phyloP scores from a whole-genome alignment of 2,113 vertebrate species.

The Paralichthys olivaceus region DNA sequence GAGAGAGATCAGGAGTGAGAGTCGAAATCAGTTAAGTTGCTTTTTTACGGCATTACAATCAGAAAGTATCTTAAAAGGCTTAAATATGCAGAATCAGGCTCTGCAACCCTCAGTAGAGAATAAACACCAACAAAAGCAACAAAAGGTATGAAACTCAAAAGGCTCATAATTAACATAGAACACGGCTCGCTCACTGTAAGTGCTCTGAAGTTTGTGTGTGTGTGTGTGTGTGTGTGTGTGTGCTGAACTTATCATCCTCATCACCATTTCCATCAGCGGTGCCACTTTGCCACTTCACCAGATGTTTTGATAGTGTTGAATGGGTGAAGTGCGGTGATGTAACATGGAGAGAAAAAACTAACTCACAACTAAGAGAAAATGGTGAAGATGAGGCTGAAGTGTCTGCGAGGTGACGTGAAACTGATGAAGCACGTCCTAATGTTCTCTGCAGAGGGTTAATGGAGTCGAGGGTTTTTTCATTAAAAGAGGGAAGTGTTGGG shows the following conservation, averaged over 20 bases:
- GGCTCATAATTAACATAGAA: slow-evolving; percentile 30
- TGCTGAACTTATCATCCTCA: slow-evolving; percentile 7
- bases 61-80: not conserved
- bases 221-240: not conserved
- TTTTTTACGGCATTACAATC: not conserved
- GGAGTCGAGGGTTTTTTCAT: no score
- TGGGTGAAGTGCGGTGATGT: slow-evolving; percentile 37
- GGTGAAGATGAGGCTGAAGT: no score
- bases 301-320: slow-evolving; percentile 19
- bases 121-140: slow-evolving; percentile 23
- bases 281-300: slow-evolving; percentile 33
- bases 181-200: slow-evolving; percentile 7
- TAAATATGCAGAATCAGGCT: not conserved
- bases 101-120: not conserved
- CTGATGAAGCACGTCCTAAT: slow-evolving; percentile 5
- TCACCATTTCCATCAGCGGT: slow-evolving; percentile 54
- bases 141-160: slow-evolving; percentile 39
- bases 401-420: no score
- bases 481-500: no score
- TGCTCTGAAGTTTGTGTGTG: slow-evolving; percentile 17
- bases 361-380: no score
- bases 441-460: slow-evolving; percentile 33
- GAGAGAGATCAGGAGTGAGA: not conserved
- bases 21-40: not conserved
- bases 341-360: not conserved